Percentiles rank a stretch among this genome's conserved stretches.
Conservation (phyloP, 2,888 invertebrate species). For the Chrysolina americana region DNA sequence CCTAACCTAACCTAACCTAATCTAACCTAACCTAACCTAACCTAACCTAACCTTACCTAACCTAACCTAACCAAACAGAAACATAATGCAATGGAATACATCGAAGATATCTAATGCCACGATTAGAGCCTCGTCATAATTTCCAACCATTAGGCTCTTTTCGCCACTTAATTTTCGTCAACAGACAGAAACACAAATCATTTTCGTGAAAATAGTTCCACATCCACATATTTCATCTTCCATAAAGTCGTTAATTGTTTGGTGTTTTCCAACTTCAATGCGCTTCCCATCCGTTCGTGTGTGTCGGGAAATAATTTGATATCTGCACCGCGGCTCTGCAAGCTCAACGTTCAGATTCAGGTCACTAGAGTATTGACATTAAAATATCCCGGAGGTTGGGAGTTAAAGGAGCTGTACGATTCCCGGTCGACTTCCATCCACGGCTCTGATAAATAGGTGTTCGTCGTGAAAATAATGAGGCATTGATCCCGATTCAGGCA, state of each 20-base stretch:
- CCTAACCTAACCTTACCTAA: no score
- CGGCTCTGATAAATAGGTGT: no score
- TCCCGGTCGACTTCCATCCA: background rate
- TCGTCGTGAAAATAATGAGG: no score
- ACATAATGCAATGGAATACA: no score
- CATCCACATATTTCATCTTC: background rate
- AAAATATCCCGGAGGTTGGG: background rate
- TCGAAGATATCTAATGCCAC: no score
- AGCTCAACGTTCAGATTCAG: background rate
- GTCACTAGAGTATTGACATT: conserved; percentile 9
- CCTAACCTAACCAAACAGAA: no score
- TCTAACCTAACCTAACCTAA: no score
- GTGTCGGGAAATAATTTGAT: conserved; percentile 3
- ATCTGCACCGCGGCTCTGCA: conserved; percentile 9
- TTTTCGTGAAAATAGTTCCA: background rate
- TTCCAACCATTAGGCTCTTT: no score
- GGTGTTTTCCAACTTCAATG: background rate
- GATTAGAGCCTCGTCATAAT: no score
- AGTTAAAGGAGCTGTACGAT: background rate
- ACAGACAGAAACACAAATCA: background rate
- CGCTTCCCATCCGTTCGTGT: background rate
- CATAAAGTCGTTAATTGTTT: background rate
- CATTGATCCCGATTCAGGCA: no score
- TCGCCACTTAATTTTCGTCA: no score
- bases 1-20: no score